These are phyloP conservation scores for Hydrozoanthus tunicans DNA, from an alignment of 64 coral and sea anemone species.

Conservation along the genomic window DNA sequence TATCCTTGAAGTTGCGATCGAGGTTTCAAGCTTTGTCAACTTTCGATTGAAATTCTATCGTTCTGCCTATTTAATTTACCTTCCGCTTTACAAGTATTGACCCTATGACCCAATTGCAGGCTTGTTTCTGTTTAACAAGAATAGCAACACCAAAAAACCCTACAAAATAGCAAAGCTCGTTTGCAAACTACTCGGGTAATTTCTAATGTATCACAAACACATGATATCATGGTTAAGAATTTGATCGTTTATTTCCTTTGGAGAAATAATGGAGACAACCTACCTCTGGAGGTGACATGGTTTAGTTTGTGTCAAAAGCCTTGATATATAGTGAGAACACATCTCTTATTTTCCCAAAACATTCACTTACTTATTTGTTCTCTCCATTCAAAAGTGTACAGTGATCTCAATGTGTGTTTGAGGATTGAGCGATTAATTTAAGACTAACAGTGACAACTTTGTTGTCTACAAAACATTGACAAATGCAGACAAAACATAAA, in stretches of 20 bases:
- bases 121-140: conserved; percentile 38
- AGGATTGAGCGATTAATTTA: conserved; percentile 58
- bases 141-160: conserved; percentile 12
- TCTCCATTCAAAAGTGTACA: conserved; percentile 54
- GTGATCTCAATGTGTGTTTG: conserved; percentile 52
- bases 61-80: neutral
- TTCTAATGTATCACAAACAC: conserved; percentile 72
- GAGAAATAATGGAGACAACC: conserved; percentile 54
- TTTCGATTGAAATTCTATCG: neutral
- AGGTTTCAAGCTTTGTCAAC: conserved; percentile 13
- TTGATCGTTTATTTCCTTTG: conserved; percentile 84
- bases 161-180: conserved; percentile 16
- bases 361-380: conserved; percentile 26
- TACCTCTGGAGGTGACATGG: conserved; percentile 50
- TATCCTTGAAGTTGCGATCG: conserved; percentile 37
- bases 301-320: conserved; percentile 39
- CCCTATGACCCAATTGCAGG: conserved; percentile 34
- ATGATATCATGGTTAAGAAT: conserved; percentile 69
- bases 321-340: conserved; percentile 46
- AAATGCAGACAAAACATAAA: conserved; percentile 59
- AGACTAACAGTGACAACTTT: conserved; percentile 58
- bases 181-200: conserved; percentile 58
- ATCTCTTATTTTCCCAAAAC: conserved; percentile 6
- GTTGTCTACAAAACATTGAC: conserved; percentile 55
- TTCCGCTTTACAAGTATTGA: conserved; percentile 18